Base-by-base conservation (phyloP, 1,140 invertebrate genomes). In the Papilio helenus region DNA sequence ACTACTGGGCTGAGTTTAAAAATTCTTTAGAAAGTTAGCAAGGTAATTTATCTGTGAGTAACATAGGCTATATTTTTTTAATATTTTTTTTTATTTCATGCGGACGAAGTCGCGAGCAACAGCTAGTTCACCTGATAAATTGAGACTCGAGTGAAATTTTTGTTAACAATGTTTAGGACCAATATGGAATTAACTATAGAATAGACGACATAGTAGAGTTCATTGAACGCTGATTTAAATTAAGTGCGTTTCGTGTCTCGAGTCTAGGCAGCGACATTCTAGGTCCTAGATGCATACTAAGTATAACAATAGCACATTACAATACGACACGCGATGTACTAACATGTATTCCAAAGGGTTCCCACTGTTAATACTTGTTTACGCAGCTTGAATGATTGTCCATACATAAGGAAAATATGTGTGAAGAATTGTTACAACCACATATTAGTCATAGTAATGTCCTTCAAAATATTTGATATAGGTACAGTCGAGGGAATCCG, bases 201-300 rank as follows among this genome's bases (percentile, higher is more conserved):
- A 34, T 68, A 34, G 16, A 68, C 20, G 4, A 68, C 14, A 29
- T 7, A 3, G 12, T 29, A 5, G 61, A 68, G 61, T 68, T 68
- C 26, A 68, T 18, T 68, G 61, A 68, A 26, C 26, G 26, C 14
- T 68, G 61, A 18, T 68, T 65, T 68, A 68, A 16, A 68, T 68
- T 29, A 68, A 68, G 61, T 68, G 1, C 26, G 23, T 29, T 68
- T 29, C 23, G 61, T 68, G 61, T 34, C 26, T 3, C 3, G 26
- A 68, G 61, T 14, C 26, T 29, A 29, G 61, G 2, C 61, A 16
- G 61, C 61, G 61, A 26, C 26, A 16, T 26, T 68, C 26, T 68
- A 68, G 61, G 61, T 68, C 61, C 61, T 68, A 68, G 26, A 68
- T 68, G 61, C 61, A 68, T 68, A 68, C 61, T 68, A 29, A 68